A percentile compares a stretch with the other conserved stretches of the same genome.
These are phyloP conservation scores for Allygus modestus DNA, from an alignment of 2,888 invertebrate species.

Conservation along the genomic window DNA sequence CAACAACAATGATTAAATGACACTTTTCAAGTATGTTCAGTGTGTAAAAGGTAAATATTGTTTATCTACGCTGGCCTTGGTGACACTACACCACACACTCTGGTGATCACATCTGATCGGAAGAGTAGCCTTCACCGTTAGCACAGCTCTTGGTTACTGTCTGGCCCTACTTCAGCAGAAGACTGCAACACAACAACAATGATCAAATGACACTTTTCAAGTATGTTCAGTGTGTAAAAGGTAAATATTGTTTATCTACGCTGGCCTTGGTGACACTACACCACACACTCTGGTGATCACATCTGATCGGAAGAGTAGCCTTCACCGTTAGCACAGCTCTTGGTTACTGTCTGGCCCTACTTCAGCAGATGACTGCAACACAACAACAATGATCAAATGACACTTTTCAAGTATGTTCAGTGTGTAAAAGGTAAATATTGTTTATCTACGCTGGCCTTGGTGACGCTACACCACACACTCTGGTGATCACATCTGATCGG, in stretches of 20 bases:
- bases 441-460: background rate
- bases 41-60: too few relatives aligned
- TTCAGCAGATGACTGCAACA: conserved; percentile 3
- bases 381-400: background rate
- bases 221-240: too few relatives aligned
- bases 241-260: background rate
- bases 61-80: background rate
- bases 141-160: background rate
- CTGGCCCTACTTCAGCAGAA: background rate
- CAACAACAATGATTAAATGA: background rate
- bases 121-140: background rate
- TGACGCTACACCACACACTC: background rate
- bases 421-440: too few relatives aligned
- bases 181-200: conserved; percentile 10
- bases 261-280: background rate
- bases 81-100: background rate
- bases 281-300: background rate
- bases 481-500: background rate
- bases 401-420: too few relatives aligned
- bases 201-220: too few relatives aligned
- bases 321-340: background rate
- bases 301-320: background rate
- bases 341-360: background rate
- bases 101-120: background rate
- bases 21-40: too few relatives aligned